These are phyloP conservation scores for Parotocinclus haroldoi DNA, from an alignment of 2,797 vertebrate genomes.

Conservation along the genomic window DNA sequence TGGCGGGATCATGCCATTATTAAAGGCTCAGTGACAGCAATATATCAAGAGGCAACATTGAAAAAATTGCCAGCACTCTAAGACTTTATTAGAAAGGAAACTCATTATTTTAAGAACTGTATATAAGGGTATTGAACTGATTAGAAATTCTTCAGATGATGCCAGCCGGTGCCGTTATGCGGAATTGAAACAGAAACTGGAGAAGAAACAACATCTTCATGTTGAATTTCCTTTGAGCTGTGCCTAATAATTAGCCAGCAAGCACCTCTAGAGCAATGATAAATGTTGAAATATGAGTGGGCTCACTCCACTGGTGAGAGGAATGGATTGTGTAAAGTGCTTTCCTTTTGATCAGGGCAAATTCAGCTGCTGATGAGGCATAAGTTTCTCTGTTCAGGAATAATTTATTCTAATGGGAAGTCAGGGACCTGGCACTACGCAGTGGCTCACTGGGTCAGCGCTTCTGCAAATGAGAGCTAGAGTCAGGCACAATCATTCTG, in stretches of 20 bases:
- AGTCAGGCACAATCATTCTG: constrained; percentile 63
- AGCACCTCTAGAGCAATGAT: constrained; percentile 5
- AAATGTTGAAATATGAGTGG: background rate
- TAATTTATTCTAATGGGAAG: constrained; percentile 82
- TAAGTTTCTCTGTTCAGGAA: constrained; percentile 65
- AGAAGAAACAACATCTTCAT: background rate
- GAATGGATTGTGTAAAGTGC: constrained; percentile 38
- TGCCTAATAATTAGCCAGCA: constrained; percentile 8
- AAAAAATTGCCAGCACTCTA: too few species aligned
- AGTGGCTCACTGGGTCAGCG: constrained; percentile 70
- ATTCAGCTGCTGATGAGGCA: constrained; percentile 71
- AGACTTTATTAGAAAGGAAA: too few species aligned
- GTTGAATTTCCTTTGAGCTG: background rate
- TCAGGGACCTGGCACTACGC: constrained; percentile 67
- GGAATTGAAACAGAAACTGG: too few species aligned
- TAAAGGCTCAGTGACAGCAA: constrained; percentile 45
- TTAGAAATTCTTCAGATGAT: too few species aligned
- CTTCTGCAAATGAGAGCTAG: constrained; percentile 70
- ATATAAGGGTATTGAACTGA: too few species aligned
- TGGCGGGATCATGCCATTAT: constrained; percentile 54
- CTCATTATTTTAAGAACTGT: too few species aligned
- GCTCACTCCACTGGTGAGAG: too few species aligned
- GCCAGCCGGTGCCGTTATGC: too few species aligned
- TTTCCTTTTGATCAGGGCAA: constrained; percentile 57
- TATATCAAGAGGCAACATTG: constrained; percentile 46